phyloP scores from a whole-genome alignment of 2,113 vertebrate genomes.

The Cyprichromis sp. region DNA sequence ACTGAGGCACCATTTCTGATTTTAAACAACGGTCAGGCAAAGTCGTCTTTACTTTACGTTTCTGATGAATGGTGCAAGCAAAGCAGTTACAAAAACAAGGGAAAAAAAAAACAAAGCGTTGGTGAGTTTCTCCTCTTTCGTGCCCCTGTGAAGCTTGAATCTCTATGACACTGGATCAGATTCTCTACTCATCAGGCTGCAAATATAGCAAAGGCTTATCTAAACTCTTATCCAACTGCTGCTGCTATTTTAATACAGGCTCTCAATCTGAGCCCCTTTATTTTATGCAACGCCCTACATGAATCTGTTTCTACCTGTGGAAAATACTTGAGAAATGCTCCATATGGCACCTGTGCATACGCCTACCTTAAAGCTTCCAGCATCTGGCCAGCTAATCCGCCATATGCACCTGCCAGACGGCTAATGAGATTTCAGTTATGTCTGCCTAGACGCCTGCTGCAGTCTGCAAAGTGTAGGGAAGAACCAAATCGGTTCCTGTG shows the following conservation, averaged over 20 bases:
- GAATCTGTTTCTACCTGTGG: neutral
- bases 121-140: neutral
- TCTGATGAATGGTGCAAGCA: neutral
- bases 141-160: neutral
- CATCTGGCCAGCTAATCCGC: neutral
- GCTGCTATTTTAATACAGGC: neutral
- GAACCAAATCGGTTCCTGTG: neutral
- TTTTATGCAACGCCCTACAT: neutral
- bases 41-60: neutral
- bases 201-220: neutral
- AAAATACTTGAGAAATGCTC: neutral
- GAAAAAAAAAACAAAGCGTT: fast-evolving
- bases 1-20: neutral
- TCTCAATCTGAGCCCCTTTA: neutral
- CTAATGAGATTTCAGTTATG: constrained; percentile 19
- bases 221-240: neutral
- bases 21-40: neutral
- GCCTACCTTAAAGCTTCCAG: neutral
- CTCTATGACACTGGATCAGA: neutral
- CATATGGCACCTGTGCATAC: neutral
- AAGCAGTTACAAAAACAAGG: neutral
- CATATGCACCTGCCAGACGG: neutral
- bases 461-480: neutral
- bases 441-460: neutral
- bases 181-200: neutral